Evolutionary conservation across 1,140 invertebrate genomes (phyloP).

Genomic region (Cyclargus thomasi): DNA sequence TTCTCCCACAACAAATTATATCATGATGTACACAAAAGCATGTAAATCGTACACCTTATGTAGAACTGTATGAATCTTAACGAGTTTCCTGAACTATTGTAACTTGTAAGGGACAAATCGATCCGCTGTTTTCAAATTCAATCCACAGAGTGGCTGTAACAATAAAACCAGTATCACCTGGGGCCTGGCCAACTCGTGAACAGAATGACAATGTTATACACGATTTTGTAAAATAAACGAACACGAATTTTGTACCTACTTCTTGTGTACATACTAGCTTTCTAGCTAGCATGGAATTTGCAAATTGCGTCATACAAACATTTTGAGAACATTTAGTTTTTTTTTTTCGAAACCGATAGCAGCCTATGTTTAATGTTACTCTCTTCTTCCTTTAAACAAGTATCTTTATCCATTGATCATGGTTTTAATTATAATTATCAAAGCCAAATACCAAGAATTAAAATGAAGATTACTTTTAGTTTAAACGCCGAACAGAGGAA

Average conservation of each 20-base stretch:
- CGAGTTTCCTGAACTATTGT: not conserved
- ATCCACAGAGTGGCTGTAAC: constrained; percentile 70
- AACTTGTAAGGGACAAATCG: constrained; percentile 33
- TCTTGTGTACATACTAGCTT: not conserved
- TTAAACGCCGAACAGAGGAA: too few species aligned
- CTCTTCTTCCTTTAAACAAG: too few species aligned
- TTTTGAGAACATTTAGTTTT: too few species aligned
- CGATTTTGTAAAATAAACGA: not conserved
- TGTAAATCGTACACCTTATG: not conserved
- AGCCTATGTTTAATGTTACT: too few species aligned
- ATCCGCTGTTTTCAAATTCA: constrained; percentile 70
- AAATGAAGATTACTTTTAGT: too few species aligned
- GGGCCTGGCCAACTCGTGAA: constrained; percentile 59
- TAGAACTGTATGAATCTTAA: not conserved
- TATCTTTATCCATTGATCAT: too few species aligned
- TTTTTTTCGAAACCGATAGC: too few species aligned
- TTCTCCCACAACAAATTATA: too few species aligned
- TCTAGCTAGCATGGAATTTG: not conserved
- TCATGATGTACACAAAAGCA: not conserved
- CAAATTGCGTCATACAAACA: too few species aligned
- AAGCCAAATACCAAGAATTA: too few species aligned
- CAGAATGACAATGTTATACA: constrained; percentile 38
- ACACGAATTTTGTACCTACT: not conserved
- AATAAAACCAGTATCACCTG: constrained; percentile 71
- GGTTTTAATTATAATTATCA: too few species aligned